phyloP scores from a whole-genome alignment of 2,888 invertebrate species.

The Parthenolecanium corni region DNA sequence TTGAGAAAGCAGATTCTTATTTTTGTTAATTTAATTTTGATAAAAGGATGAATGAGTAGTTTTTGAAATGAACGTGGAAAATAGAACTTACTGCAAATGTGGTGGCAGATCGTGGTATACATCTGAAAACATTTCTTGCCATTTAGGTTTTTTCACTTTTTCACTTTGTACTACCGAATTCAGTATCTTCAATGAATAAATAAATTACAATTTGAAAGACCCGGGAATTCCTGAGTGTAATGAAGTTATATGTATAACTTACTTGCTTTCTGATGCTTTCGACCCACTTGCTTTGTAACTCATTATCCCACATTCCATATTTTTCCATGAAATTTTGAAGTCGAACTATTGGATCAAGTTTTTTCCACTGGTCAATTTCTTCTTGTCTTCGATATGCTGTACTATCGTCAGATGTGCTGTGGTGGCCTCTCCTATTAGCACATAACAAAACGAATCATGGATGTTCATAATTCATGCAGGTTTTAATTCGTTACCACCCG shows the following conservation, averaged over 20 bases:
- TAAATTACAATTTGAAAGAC: neutral
- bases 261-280: conserved; percentile 56
- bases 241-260: conserved; percentile 36
- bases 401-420: conserved; percentile 99
- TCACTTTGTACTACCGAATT: conserved; percentile 73
- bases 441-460: no score
- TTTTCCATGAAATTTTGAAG: conserved; percentile 67
- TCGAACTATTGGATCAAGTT: conserved; percentile 68
- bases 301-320: conserved; percentile 68
- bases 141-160: conserved; percentile 69
- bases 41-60: neutral
- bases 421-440: conserved; percentile 72
- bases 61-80: neutral
- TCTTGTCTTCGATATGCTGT: conserved; percentile 76
- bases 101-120: conserved; percentile 78
- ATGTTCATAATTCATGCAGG: no score
- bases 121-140: conserved; percentile 81
- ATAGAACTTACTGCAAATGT: conserved; percentile 51
- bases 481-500: no score
- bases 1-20: no score
- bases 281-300: conserved; percentile 57
- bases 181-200: conserved; percentile 44
- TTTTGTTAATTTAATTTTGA: neutral
- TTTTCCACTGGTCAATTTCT: conserved; percentile 76
- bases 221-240: neutral